Conservation (phyloP, 37 sponge, comb jelly and placozoan species). For the Halichondria panicea region DNA sequence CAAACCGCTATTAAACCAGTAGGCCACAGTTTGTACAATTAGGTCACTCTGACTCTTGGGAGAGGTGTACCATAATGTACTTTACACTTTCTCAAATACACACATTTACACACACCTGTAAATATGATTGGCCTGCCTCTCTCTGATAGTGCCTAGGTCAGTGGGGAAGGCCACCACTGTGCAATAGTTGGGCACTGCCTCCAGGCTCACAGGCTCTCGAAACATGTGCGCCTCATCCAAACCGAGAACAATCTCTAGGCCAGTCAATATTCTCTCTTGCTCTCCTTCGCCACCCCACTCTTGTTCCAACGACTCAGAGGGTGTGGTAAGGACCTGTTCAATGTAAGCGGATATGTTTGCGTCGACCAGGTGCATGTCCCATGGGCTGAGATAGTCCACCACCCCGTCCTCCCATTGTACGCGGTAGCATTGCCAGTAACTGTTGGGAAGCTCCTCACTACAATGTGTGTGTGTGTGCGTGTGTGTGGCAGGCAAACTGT, state of each 20-base stretch:
- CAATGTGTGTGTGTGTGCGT: neutral
- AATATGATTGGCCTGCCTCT: conserved; percentile 50
- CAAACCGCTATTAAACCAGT: no score
- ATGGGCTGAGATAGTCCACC: conserved; percentile 74
- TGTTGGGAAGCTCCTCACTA: conserved; percentile 48
- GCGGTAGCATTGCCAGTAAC: conserved; percentile 79
- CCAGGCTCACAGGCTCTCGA: conserved; percentile 64
- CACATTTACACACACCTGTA: conserved; percentile 58
- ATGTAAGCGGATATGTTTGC: neutral
- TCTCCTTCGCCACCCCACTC: conserved; percentile 53
- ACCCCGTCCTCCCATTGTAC: conserved; percentile 77
- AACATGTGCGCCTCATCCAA: conserved; percentile 73
- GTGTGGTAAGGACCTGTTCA: neutral
- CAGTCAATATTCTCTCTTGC: conserved; percentile 57
- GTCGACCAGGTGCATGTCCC: conserved; percentile 77
- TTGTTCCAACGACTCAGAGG: neutral
- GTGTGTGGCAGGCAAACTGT: neutral
- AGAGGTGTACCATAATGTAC: no score
- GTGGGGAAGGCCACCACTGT: conserved; percentile 68
- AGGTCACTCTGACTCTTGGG: no score
- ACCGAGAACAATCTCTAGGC: conserved; percentile 27
- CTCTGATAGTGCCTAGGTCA: conserved; percentile 60
- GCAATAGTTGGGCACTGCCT: conserved; percentile 62
- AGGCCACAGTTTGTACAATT: no score
- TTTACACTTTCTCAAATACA: no score